Base-by-base conservation (phyloP, 2,888 invertebrate species). In the Synanthedon formicaeformis region DNA sequence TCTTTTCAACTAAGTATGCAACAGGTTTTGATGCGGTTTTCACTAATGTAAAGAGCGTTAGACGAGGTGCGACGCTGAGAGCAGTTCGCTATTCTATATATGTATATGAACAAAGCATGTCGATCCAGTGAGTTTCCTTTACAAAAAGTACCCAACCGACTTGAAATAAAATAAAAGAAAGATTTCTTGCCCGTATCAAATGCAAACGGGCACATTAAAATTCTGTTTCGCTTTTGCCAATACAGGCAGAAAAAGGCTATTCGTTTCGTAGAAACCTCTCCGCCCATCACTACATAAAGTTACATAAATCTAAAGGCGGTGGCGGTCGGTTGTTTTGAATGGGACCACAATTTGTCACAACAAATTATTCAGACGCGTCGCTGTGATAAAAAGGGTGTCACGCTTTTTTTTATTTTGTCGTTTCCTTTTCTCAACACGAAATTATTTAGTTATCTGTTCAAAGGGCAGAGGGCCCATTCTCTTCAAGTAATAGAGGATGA, bases 301-400 rank as follows among this genome's bases (percentile, higher is more conserved):
- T 56, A 62, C 67, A 67, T 71, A 71, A 75, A 72, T 71, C 71
- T 68, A 60, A 61, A 63, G 64, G 62, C 60, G 54, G 56, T 65
- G 65, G 68, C 62, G 60, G 56, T 63, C 56, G 66, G 67, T 74
- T 77, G 73, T 75, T 77, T 73, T 73, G 75, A 78, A 78, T 75
- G 66, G 73, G 69, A 62, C 65, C 64, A 64, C 75, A 69, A 79
- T 78, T 79, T 77, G 78, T 78, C 78, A 74, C 69, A 67, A 69
- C 75, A 77, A 78, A 78, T 79, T 79, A 78, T 78, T 76, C 76
- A 74, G 70, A 67, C 68, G 66, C 66, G 68, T 64, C 63, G 60
- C 65, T 63, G 68, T 63, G 65, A 65, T 72, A 72, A 76, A 75
- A 74, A 76, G 75, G 75, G 71, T 74, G 69, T 62, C 63, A 60